A percentile compares a stretch with the other conserved stretches of the same genome.
Evolutionary conservation across 2,797 vertebrate species (phyloP).

Genomic region (Spondyliosoma cantharus): DNA sequence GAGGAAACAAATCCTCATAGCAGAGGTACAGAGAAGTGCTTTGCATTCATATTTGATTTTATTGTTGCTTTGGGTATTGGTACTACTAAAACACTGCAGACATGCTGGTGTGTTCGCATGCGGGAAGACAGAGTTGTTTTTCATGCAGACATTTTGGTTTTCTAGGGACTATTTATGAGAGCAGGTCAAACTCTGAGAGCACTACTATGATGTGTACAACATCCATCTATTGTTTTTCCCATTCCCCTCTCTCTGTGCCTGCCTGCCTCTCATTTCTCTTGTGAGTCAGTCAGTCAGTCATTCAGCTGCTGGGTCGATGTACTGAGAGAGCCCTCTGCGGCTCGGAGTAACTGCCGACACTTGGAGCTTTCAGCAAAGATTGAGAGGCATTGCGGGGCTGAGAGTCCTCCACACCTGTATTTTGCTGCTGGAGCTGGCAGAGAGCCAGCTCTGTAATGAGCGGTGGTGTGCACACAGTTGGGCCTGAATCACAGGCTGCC

Average conservation of each 20-base stretch:
- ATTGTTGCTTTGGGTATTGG: neutral
- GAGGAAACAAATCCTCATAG: too few species aligned
- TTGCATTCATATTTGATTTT: neutral
- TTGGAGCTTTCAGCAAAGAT: conserved; percentile 67
- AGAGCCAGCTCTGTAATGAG: conserved; percentile 61
- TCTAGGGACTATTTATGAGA: neutral
- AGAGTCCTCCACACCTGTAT: conserved; percentile 59
- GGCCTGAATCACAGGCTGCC: conserved; percentile 56
- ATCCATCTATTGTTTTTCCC: neutral
- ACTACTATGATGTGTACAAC: neutral
- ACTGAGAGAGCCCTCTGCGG: conserved; percentile 38
- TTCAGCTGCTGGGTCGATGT: conserved; percentile 47
- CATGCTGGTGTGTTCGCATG: neutral
- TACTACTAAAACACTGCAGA: neutral
- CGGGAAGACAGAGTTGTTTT: neutral
- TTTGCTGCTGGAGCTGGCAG: conserved; percentile 49
- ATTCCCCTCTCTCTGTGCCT: neutral
- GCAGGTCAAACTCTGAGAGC: conserved; percentile 14
- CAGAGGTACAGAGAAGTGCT: neutral
- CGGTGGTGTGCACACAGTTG: conserved; percentile 20
- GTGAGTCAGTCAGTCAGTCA: conserved; percentile 36
- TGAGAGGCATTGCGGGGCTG: conserved; percentile 54
- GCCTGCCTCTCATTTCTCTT: conserved; percentile 42
- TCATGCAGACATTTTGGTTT: neutral
- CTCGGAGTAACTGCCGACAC: conserved; percentile 75